Evolutionary conservation across 1,140 invertebrate genomes (phyloP), one percentile per base, ranked within the genome.

Genomic region (Scaptomyza montana): DNA sequence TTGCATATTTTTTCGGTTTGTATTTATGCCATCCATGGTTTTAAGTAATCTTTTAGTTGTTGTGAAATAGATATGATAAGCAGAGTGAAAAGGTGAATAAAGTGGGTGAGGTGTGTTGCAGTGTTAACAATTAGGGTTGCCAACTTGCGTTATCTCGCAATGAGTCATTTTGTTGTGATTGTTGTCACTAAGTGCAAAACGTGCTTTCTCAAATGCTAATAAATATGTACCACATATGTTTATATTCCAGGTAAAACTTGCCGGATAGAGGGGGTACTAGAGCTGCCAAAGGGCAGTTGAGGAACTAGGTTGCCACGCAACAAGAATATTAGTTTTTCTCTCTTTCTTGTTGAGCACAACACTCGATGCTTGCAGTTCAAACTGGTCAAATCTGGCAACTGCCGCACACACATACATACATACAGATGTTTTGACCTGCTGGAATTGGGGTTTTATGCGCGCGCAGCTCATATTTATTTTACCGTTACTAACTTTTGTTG

Each of bases 401-500:
- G 30, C 7, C 5, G 28, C 0, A 16, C 13, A 5, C 53, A 19
- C 30, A 6, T 5, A 41, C 39, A 43, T 13, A 54, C 8, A 54
- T 16, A 53, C 49, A 54, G 30, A 46, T 39, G 10, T 8, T 12
- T 36, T 36, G 33, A 36, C 33, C 33, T 36, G 8, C 0, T 36
- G 1, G 8, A 36, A 36, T 36, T 36, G 7, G 33, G 33, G 8
- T 43, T n/a, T 43, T n/a, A 43, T 63, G 70, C 64, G 57, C 51
- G 66, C 61, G 60, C 49, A 65, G 43, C 59, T 54, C 9, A 43
- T 7, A 30, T 28, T 46, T 36, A 43, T n/a, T 61, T 13, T 33
- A 49, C 55, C 41, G 47, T 50, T 77, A 87, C 78, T 89, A 78
- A 87, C 82, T 86, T 86, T 74, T 65, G 9, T 39, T 55, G 36